These are phyloP conservation scores for Phaonia tiefii DNA, from an alignment of 2,888 invertebrate species.

Conservation along the genomic window DNA sequence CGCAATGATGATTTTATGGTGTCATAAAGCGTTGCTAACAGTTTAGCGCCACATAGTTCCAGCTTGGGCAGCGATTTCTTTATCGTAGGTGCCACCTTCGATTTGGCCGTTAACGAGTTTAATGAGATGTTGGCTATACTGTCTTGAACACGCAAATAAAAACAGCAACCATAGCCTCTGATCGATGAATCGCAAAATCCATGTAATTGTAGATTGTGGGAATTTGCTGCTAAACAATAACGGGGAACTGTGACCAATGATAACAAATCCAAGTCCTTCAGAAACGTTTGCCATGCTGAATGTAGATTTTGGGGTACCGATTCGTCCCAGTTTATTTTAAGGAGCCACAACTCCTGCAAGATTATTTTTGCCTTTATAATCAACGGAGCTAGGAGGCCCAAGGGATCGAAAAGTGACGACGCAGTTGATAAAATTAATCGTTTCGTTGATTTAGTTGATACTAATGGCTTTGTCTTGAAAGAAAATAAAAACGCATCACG, in stretches of 20 bases:
- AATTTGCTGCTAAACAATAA: constrained; percentile 11
- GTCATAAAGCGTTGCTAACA: constrained; percentile 27
- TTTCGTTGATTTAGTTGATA: constrained; percentile 15
- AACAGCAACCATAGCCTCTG: constrained; percentile 51
- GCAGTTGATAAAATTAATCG: constrained; percentile 24
- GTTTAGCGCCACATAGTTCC: constrained; percentile 50
- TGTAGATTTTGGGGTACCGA: constrained; percentile 32
- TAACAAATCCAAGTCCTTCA: too few species aligned
- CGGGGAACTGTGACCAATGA: too few species aligned
- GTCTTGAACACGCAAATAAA: constrained; percentile 34
- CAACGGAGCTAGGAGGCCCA: constrained; percentile 48
- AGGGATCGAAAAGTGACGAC: constrained; percentile 58
- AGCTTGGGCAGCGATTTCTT: neutral
- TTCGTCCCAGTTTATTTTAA: constrained; percentile 48
- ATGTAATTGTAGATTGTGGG: constrained; percentile 42
- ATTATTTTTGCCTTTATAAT: constrained; percentile 46
- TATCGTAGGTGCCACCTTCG: constrained; percentile 33
- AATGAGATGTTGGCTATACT: neutral
- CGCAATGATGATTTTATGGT: constrained; percentile 30
- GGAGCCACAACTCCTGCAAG: constrained; percentile 46
- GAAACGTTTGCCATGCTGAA: constrained; percentile 27
- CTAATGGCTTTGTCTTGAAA: constrained; percentile 33
- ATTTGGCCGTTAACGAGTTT: constrained; percentile 32
- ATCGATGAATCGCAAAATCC: constrained; percentile 55
- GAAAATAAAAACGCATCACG: constrained; percentile 44